Base-by-base conservation (phyloP, 2,888 invertebrate species). In the Oxystoma pomonae region DNA sequence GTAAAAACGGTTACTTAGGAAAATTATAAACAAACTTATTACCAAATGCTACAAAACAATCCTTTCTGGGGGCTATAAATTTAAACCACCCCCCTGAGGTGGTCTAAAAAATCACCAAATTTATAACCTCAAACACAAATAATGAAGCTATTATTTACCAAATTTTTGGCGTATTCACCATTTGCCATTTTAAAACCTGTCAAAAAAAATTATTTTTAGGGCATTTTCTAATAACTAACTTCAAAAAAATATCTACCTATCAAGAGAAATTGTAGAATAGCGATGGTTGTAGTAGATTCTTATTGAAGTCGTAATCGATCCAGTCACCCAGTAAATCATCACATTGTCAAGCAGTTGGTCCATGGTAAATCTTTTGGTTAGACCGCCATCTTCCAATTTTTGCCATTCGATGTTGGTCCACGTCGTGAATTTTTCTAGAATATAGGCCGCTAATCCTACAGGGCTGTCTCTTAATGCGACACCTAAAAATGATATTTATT, bases 381-480 rank as follows among this genome's bases (percentile, higher is more conserved):
- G 77, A 1, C 89, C 90, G 3, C 91, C 92, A 71, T 92, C 90
- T 0, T 81, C 76, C 21, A 79, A 77, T 22, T 78, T 73, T 57
- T 78, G 79, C 75, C 83, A 83, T 0, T 79, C 75, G 0, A 76
- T 74, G 75, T 87, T 84, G 0, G 90, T 91, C 89, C 91, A 90
- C 0, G 87, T 85, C 16, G 89, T 87, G 80, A 94, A 95, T 77
- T 96, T 96, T 73, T 97, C 96, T 12, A 97, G 78, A 60, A 96
- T 90, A 73, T 96, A 97, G 0, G 92, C 92, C 0, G 94, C 94
- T 63, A 97, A 79, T 0, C 94, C 96, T 0, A 90, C 85, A 0
- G 97, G 96, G 0, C 91, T 90, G 70, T 92, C 90, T 18, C 84
- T 81, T 35, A 95, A 77, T 0, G 83, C 89, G 1, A 86, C 82